These are phyloP conservation scores for Amorpha juglandis DNA, from an alignment of 2,888 invertebrate species.

Conservation along the genomic window DNA sequence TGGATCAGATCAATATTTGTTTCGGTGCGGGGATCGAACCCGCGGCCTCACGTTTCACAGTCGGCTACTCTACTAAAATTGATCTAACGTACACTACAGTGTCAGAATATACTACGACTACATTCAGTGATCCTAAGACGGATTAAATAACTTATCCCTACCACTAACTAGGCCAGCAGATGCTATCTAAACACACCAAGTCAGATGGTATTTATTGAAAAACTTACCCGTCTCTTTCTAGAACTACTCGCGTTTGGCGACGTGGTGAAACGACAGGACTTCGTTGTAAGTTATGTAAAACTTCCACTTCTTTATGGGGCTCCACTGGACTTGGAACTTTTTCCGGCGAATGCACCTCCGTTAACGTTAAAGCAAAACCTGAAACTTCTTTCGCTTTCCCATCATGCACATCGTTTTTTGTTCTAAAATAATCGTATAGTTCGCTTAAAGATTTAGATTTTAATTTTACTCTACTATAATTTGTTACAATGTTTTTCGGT, in stretches of 20 bases:
- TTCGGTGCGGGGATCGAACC: too few species aligned
- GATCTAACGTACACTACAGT: too few species aligned
- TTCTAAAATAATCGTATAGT: conserved; percentile 76
- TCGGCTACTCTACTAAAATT: too few species aligned
- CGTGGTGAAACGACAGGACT: conserved; percentile 85
- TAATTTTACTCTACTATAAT: conserved; percentile 65
- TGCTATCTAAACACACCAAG: too few species aligned
- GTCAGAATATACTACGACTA: too few species aligned
- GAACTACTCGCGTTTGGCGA: conserved; percentile 66
- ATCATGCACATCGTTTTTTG: conserved; percentile 61
- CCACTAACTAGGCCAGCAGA: too few species aligned
- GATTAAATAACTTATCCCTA: too few species aligned
- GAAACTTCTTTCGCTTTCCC: conserved; percentile 56
- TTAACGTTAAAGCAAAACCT: conserved; percentile 66
- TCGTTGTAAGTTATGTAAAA: conserved; percentile 87
- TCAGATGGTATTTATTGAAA: too few species aligned
- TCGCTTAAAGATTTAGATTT: conserved; percentile 81
- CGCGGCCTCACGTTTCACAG: too few species aligned
- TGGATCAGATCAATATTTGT: too few species aligned
- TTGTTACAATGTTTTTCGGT: conserved; percentile 43
- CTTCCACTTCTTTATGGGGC: conserved; percentile 86
- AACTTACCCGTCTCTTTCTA: conserved; percentile 77
- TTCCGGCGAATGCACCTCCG: conserved; percentile 68
- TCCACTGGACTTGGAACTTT: conserved; percentile 80
- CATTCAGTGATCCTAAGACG: too few species aligned